Evolutionary conservation across 2,888 invertebrate species (phyloP), one percentile per base, ranked within the genome.

Genomic region (Calephelis perditalis): DNA sequence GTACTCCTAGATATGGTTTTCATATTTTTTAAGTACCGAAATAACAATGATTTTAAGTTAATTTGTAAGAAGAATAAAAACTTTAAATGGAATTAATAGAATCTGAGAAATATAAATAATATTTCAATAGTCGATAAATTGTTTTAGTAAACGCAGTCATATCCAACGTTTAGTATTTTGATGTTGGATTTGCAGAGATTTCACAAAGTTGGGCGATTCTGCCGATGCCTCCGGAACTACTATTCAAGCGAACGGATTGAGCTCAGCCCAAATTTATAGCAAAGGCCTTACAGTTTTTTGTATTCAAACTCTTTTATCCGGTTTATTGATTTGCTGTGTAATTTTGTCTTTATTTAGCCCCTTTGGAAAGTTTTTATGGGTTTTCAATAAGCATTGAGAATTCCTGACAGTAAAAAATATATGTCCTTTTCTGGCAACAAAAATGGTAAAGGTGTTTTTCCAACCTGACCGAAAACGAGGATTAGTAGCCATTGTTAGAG

Each of bases 221-320:
- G 54, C 65, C 63, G 60, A 60, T 60, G 67, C 67, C 64, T 54
- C 54, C 54, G 61, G 67, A 67, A 68, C 72, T 70, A 71, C 73
- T 72, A 72, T 71, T 71, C 69, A 70, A 69, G 69, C 68, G 54
- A 69, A 64, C 68, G 70, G 71, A 74, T 74, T 70, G 73, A 71
- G 70, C 71, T 69, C 71, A 68, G 63, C 67, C 67, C 68, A 70
- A 76, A 76, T 74, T 73, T 68, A 72, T 75, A 71, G 58, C 62
- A 56, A 56, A 60, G 56, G 46, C 56, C 56, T 56, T 46, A 37
- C 36, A 45, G 36, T 59, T 60, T 60, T 60, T 60, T 60, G 60
- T 59, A 35, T 55, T 55, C 59, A 46, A 60, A 60, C 56, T 60
- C 56, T 54, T 54, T 54, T 54, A 54, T 54, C 54, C 54, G 36